Evolutionary conservation across 2,797 vertebrate species (phyloP).

Genomic region (Anguilla pacifica): DNA sequence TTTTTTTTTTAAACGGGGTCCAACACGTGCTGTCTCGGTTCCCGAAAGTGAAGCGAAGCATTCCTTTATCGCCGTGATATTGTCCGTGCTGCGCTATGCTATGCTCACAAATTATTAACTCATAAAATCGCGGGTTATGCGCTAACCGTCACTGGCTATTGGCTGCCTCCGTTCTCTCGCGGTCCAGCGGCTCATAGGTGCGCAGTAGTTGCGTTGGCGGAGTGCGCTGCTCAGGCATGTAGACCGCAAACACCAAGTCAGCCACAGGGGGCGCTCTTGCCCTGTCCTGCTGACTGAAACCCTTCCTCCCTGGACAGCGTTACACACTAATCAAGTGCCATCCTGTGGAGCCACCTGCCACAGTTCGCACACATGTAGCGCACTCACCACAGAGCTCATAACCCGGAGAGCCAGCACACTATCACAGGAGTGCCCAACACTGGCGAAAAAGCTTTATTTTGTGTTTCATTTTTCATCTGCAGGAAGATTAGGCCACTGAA

Average conservation of each 20-base stretch:
- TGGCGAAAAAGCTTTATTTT: too few relatives aligned
- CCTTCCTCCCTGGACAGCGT: background rate
- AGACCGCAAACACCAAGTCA: background rate
- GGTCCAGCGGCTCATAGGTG: background rate
- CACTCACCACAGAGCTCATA: too few relatives aligned
- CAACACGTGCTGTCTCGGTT: background rate
- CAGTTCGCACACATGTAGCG: too few relatives aligned
- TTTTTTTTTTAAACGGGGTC: background rate
- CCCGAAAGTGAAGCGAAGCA: background rate
- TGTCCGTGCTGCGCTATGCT: too few relatives aligned
- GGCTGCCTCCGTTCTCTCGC: background rate
- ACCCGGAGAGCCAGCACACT: too few relatives aligned
- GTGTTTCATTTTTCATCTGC: too few relatives aligned
- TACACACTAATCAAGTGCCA: background rate
- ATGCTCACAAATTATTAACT: background rate
- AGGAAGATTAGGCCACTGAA: too few relatives aligned
- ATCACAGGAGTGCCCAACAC: too few relatives aligned
- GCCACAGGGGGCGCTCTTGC: background rate
- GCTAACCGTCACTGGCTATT: background rate
- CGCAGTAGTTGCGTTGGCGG: background rate
- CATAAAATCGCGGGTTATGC: background rate
- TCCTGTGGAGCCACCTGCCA: too few relatives aligned
- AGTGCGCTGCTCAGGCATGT: background rate
- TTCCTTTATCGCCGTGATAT: background rate
- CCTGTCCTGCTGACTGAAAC: background rate